Conservation (phyloP, 2,888 invertebrate genomes). For the Melolontha melolontha region DNA sequence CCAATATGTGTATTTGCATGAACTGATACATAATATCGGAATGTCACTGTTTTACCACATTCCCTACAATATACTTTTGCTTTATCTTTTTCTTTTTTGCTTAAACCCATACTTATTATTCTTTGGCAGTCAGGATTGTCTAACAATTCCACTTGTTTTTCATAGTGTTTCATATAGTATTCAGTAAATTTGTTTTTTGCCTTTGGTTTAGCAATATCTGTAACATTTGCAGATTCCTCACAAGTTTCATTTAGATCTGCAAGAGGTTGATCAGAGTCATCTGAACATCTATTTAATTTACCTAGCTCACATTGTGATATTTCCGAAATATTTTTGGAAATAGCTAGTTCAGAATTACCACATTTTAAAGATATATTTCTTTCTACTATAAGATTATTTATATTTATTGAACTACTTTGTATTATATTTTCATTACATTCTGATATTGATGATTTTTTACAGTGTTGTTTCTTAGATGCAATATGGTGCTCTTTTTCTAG, state of each 20-base stretch:
- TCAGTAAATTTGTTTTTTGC: not conserved
- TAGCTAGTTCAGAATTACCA: no score
- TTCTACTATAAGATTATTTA: no score
- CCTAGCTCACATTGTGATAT: no score
- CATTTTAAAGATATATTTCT: no score
- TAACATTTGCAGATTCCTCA: not conserved
- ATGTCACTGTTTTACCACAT: conserved; percentile 15
- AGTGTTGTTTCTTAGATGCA: no score
- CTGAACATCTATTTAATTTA: no score
- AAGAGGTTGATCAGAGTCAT: no score
- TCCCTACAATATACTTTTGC: conserved; percentile 6
- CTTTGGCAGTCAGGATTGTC: conserved; percentile 12
- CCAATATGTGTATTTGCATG: conserved; percentile 18
- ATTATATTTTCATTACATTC: no score
- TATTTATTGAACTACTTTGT: no score
- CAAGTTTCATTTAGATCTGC: no score
- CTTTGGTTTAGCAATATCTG: not conserved
- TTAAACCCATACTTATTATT: conserved; percentile 2
- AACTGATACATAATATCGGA: conserved; percentile 12
- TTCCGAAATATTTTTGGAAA: no score
- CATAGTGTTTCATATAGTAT: not conserved
- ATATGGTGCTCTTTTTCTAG: not conserved
- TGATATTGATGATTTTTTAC: no score
- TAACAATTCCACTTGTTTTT: conserved; percentile 3
- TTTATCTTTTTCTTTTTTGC: conserved; percentile 20